Evolutionary conservation across 2,888 invertebrate genomes (phyloP).

Genomic region (Drosophila longiperda): DNA sequence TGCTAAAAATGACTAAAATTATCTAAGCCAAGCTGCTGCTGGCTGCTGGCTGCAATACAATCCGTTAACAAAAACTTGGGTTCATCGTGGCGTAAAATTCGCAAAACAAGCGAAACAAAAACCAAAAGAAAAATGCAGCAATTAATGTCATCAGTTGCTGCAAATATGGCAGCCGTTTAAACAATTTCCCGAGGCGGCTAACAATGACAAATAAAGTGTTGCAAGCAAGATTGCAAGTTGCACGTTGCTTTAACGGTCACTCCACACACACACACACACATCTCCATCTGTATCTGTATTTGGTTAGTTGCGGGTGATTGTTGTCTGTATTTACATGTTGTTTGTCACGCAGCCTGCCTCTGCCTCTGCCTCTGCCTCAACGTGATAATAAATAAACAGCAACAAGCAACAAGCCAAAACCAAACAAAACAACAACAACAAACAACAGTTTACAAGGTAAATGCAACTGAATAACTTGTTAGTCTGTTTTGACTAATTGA

Average conservation of each 20-base stretch:
- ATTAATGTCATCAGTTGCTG: constrained; percentile 75
- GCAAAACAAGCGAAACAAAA: constrained; percentile 26
- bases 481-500: constrained; percentile 74
- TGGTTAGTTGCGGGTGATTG: constrained; percentile 29
- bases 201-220: constrained; percentile 65
- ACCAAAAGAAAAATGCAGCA: constrained; percentile 61
- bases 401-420: constrained; percentile 1
- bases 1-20: constrained; percentile 41
- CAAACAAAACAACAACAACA: constrained; percentile 4
- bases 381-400: constrained; percentile 46
- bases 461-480: constrained; percentile 60
- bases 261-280: constrained; percentile 13
- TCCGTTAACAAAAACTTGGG: constrained; percentile 34
- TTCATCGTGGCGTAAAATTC: constrained; percentile 34
- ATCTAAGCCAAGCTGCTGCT: constrained; percentile 14
- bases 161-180: constrained; percentile 51
- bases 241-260: constrained; percentile 59
- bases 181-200: constrained; percentile 61
- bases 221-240: constrained; percentile 32
- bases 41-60: constrained; percentile 35
- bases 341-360: constrained; percentile 53
- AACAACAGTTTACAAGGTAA: constrained; percentile 15
- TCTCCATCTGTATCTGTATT: background rate
- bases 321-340: constrained; percentile 67
- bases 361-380: constrained; percentile 13